phyloP scores from a whole-genome alignment of 1,140 invertebrate genomes.

The Zaprionus africanus region DNA sequence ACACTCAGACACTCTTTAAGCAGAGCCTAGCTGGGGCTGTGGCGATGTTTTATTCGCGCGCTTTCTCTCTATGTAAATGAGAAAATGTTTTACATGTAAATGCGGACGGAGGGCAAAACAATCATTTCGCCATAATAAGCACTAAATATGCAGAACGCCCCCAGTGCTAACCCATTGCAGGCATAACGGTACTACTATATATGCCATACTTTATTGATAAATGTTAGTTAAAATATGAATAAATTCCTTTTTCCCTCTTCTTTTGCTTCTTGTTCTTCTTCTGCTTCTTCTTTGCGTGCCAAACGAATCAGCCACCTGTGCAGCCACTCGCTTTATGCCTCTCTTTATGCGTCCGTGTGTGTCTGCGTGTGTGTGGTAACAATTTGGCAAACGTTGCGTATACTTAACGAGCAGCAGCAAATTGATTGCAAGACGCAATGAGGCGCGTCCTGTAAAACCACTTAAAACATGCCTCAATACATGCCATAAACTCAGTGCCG shows the following conservation, averaged over 20 bases:
- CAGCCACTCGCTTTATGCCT: background rate
- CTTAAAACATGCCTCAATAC: slow-evolving; percentile 84
- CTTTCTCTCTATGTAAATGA: slow-evolving; percentile 36
- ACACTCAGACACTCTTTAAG: background rate
- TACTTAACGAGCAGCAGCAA: slow-evolving; percentile 76
- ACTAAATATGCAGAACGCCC: slow-evolving; percentile 78
- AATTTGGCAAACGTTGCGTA: slow-evolving; percentile 70
- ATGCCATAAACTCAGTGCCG: slow-evolving; percentile 75
- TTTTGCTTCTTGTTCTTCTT: too few species aligned
- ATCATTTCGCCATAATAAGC: slow-evolving; percentile 79
- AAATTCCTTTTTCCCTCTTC: slow-evolving; percentile 51
- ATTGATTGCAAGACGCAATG: slow-evolving; percentile 83
- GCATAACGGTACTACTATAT: background rate
- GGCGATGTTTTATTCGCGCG: background rate
- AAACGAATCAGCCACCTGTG: slow-evolving; percentile 39
- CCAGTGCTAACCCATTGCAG: slow-evolving; percentile 19
- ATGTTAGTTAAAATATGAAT: slow-evolving; percentile 83
- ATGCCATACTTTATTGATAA: slow-evolving; percentile 59
- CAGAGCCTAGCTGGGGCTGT: background rate
- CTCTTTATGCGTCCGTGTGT: slow-evolving; percentile 8
- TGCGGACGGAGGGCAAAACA: slow-evolving; percentile 26
- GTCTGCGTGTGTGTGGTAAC: slow-evolving; percentile 40
- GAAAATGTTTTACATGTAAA: slow-evolving; percentile 19
- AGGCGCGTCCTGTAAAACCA: slow-evolving; percentile 84
- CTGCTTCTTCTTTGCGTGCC: background rate